Evolutionary conservation across 2,888 invertebrate species (phyloP).

Genomic region (Amphipyra berbera): DNA sequence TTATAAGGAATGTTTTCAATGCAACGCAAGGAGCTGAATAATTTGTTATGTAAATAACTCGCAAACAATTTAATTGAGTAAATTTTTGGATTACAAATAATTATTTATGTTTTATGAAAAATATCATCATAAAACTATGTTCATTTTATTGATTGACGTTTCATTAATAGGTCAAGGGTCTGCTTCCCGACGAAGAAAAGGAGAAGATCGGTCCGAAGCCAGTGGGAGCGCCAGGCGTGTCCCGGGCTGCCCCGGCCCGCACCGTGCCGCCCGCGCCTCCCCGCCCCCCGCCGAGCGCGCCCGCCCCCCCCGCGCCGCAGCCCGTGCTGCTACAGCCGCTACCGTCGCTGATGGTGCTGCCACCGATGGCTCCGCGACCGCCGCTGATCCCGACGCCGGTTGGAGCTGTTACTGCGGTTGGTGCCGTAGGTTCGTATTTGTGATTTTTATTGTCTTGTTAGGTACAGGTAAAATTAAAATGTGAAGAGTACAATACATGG

Average conservation of each 20-base stretch:
- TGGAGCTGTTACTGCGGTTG: conserved; percentile 59
- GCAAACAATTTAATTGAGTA: no score
- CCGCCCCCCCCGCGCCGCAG: conserved; percentile 66
- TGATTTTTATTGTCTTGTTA: background rate
- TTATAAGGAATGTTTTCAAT: no score
- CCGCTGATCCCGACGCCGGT: conserved; percentile 75
- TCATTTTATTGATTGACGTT: no score
- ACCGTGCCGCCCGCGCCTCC: conserved; percentile 61
- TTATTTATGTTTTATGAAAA: no score
- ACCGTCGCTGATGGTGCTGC: conserved; percentile 89
- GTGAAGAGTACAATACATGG: no score
- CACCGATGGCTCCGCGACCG: conserved; percentile 80
- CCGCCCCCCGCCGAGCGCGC: conserved; percentile 48
- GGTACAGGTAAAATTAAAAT: no score
- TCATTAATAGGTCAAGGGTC: conserved; percentile 93
- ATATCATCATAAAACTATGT: background rate
- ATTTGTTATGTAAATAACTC: no score
- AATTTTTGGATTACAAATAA: no score
- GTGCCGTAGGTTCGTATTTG: conserved; percentile 35
- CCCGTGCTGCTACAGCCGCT: conserved; percentile 77
- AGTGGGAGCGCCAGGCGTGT: conserved; percentile 76
- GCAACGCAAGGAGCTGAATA: no score
- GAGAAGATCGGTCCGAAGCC: conserved; percentile 99
- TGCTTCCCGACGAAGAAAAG: conserved; percentile 98
- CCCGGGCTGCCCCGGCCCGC: conserved; percentile 52